Percentiles rank a stretch among this genome's conserved stretches.
Evolutionary conservation across 1,140 invertebrate genomes (phyloP).

Genomic region (Agrilus planipennis): DNA sequence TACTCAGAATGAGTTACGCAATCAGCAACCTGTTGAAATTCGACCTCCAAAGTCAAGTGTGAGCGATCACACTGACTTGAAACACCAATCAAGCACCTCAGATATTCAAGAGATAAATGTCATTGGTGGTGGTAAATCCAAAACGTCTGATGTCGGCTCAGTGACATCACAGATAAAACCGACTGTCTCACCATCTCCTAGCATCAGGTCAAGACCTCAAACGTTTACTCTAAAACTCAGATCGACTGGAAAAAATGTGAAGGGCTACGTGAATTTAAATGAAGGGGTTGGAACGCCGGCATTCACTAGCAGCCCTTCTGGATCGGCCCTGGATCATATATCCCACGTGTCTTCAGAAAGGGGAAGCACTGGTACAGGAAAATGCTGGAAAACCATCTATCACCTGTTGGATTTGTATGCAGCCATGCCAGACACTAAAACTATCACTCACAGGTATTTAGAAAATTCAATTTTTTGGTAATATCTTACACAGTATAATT

Average conservation of each 20-base stretch:
- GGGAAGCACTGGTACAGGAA: conserved; percentile 39
- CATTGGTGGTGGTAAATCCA: conserved; percentile 27
- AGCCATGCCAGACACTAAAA: conserved; percentile 88
- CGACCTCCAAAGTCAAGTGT: conserved; percentile 28
- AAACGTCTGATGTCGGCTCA: conserved; percentile 28
- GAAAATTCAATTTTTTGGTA: conserved; percentile 1
- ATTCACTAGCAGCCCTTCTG: conserved; percentile 47
- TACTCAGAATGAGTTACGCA: conserved; percentile 78
- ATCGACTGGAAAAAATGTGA: conserved; percentile 71
- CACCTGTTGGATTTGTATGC: conserved; percentile 86
- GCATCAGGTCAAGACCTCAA: conserved; percentile 59
- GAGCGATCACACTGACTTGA: conserved; percentile 27
- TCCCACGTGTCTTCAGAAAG: conserved; percentile 38
- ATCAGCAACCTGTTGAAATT: conserved; percentile 40
- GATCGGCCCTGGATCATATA: conserved; percentile 45
- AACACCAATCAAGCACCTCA: conserved; percentile 38
- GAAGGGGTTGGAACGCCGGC: conserved; percentile 61
- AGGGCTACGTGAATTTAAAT: conserved; percentile 46
- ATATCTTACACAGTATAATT: too few species aligned
- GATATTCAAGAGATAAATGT: conserved; percentile 48
- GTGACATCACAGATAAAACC: conserved; percentile 30
- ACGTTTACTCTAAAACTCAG: conserved; percentile 76
- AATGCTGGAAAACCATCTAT: conserved; percentile 92
- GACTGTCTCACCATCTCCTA: conserved; percentile 47
- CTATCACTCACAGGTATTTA: conserved; percentile 43